A percentile compares a stretch with the other conserved stretches of the same genome.
Evolutionary conservation across 1,140 invertebrate genomes (phyloP).

Genomic region (Pseudoatta argentina): DNA sequence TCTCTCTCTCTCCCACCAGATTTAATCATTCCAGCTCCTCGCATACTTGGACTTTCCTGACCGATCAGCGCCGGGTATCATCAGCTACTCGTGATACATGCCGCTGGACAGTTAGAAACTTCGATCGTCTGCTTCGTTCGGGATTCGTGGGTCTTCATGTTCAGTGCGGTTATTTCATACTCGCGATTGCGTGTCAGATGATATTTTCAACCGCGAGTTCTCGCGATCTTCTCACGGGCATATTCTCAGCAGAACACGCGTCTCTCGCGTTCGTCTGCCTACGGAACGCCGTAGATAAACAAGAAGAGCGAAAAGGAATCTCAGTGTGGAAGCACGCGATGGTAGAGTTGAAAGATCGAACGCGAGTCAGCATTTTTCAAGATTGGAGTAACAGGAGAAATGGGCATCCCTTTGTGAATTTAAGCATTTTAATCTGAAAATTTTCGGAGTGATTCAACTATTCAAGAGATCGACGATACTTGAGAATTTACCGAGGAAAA

Average conservation of each 20-base stretch:
- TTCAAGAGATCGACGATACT: not conserved
- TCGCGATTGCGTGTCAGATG: not conserved
- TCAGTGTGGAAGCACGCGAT: not conserved
- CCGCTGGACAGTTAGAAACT: not conserved
- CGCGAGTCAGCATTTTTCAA: not conserved
- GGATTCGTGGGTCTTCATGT: not conserved
- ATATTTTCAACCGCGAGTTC: not conserved
- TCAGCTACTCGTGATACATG: slow-evolving; percentile 4
- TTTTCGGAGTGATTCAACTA: not conserved
- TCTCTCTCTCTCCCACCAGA: slow-evolving; percentile 59
- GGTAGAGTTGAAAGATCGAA: not conserved
- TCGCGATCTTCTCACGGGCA: not conserved
- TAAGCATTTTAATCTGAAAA: not conserved
- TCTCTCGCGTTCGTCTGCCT: not conserved
- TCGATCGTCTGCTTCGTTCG: not conserved
- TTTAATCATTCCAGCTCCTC: slow-evolving; percentile 67
- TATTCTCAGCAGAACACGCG: not conserved
- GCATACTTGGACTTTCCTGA: slow-evolving; percentile 72
- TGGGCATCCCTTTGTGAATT: not conserved
- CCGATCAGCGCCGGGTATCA: slow-evolving; percentile 46
- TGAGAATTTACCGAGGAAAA: not conserved
- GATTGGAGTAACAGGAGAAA: not conserved
- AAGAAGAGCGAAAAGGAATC: slow-evolving; percentile 11
- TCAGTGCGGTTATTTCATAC: not conserved
- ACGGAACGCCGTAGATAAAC: not conserved